Base-by-base conservation (phyloP, 2,797 vertebrate genomes). In the Artibeus jamaicensis region DNA sequence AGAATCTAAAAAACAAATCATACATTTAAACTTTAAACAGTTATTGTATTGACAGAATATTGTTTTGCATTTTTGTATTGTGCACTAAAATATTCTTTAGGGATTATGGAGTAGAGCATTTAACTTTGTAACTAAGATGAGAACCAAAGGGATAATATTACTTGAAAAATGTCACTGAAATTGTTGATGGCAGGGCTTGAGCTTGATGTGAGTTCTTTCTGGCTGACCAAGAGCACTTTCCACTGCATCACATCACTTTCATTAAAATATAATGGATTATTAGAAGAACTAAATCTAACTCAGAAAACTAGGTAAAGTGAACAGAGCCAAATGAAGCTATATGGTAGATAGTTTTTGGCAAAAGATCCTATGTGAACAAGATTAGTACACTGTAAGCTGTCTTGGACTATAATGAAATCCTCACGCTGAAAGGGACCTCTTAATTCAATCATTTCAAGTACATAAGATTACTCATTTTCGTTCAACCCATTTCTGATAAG, bases 271-370 rank as follows among this genome's bases (percentile, higher is more conserved):
- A n/a, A 76, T 16, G 2, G 44, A 59, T 82, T 91, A 37, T 83
- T 93, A 87, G 37, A 59, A 77, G 16, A 93, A 39, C 0, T 85
- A 81, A 85, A 81, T 62, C 81, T 94, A 93, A 86, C 19, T 81
- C 22, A 22, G 19, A 32, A 71, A n/a, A 90, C 44, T 18, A 68
- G 16, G n/a, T 96, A 37, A 76, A 57, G 42, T 29, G n/a, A 87
- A 83, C 76, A 83, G 74, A 90, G 70, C 32, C 88, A 92, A 86
- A 73, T 59, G 3, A 18, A 73, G 15, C 21, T 93, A 9, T 82
- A 21, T 50, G 14, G 62, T 53, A 82, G 21, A 62, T 53, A 82
- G 21, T 22, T 8, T 73, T 91, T 78, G 89, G 88, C 50, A 68
- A 89, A 74, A 55, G 16, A 34, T 11, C 1, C 9, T 8, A 1